Conservation (phyloP, 2,888 invertebrate genomes). For the Apamea sordens region DNA sequence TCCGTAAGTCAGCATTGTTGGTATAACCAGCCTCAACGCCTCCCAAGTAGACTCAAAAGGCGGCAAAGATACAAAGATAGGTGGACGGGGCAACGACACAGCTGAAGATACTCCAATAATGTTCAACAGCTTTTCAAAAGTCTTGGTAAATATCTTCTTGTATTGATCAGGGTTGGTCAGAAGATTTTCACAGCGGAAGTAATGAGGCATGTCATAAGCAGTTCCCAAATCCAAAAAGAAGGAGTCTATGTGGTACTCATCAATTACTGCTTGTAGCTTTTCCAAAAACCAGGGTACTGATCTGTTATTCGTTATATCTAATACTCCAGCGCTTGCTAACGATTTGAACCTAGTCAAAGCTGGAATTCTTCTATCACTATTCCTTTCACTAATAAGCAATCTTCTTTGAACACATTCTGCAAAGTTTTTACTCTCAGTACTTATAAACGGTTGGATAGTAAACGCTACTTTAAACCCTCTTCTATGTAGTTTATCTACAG, state of each 20-base stretch:
- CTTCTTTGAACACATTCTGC: conserved; percentile 94
- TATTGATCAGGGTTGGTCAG: conserved; percentile 95
- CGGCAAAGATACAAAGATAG: conserved; percentile 96
- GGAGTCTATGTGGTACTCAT: conserved; percentile 95
- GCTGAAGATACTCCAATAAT: conserved; percentile 96
- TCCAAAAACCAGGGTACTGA: conserved; percentile 95
- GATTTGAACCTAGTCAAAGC: conserved; percentile 96
- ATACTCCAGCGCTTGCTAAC: conserved; percentile 94
- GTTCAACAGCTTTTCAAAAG: conserved; percentile 91
- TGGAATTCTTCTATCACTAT: conserved; percentile 94
- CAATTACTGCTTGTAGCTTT: conserved; percentile 93
- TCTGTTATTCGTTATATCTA: conserved; percentile 96
- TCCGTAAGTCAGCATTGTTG: conserved; percentile 96
- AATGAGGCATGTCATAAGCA: conserved; percentile 96
- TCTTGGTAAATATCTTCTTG: conserved; percentile 93
- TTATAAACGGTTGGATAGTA: conserved; percentile 97
- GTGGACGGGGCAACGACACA: conserved; percentile 94
- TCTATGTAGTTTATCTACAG: conserved; percentile 94
- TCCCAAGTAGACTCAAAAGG: conserved; percentile 97
- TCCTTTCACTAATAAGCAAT: conserved; percentile 94
- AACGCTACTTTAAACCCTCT: conserved; percentile 96
- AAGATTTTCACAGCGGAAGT: conserved; percentile 94
- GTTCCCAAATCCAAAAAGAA: conserved; percentile 96
- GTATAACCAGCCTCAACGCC: conserved; percentile 95
- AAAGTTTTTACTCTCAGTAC: conserved; percentile 95